phyloP scores from a whole-genome alignment of 2,797 vertebrate genomes.

The Miichthys miiuy region DNA sequence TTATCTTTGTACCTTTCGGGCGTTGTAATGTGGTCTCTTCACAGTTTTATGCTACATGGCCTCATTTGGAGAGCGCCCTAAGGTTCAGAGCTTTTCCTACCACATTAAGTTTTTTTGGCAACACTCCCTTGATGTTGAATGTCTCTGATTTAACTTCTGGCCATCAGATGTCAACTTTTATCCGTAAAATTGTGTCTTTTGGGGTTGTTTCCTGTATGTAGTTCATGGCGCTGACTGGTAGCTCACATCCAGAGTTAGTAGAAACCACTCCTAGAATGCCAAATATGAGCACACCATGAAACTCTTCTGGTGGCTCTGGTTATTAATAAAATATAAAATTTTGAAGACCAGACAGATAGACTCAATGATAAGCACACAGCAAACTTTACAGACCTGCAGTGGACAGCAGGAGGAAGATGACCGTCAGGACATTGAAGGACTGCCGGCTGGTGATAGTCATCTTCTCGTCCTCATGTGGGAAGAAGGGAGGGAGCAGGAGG shows the following conservation, averaged over 20 bases:
- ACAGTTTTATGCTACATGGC: conserved; percentile 29
- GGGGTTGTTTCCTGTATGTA: conserved; percentile 31
- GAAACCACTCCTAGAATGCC: conserved; percentile 11
- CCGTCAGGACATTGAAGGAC: conserved; percentile 92
- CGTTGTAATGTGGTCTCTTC: conserved; percentile 34
- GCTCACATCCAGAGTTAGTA: conserved; percentile 11
- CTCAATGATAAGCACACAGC: conserved; percentile 36
- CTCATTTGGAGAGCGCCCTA: conserved; percentile 43
- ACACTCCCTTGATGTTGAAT: conserved; percentile 37
- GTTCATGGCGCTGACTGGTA: conserved; percentile 24
- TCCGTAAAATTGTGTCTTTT: conserved; percentile 20
- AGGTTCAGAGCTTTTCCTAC: conserved; percentile 39
- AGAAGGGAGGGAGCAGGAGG: conserved; percentile 70
- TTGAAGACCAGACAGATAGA: conserved; percentile 28
- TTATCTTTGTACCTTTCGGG: conserved; percentile 36
- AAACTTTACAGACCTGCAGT: conserved; percentile 90
- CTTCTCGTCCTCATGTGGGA: conserved; percentile 91
- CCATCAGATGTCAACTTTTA: conserved; percentile 44
- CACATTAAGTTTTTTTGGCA: conserved; percentile 41
- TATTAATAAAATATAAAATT: conserved; percentile 6
- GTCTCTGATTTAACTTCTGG: conserved; percentile 41
- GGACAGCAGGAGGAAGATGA: conserved; percentile 91
- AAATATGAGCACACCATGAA: conserved; percentile 3
- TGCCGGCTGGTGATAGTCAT: conserved; percentile 96
- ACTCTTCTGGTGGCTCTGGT: conserved; percentile 11